phyloP scores from a whole-genome alignment of 2,888 invertebrate species.

The Drosophila phalerata region DNA sequence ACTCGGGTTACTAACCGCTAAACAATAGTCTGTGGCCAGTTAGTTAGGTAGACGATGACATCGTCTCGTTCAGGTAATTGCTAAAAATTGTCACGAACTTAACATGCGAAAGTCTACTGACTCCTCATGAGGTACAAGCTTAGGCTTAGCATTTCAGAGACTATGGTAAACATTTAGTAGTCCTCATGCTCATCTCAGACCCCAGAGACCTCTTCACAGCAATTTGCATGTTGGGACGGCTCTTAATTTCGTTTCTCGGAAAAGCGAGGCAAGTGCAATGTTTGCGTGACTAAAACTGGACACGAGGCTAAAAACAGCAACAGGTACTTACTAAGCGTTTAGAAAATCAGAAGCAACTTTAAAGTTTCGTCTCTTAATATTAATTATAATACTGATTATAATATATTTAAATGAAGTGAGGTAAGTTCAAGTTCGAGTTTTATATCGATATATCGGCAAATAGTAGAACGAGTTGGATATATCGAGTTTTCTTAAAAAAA shows the following conservation, averaged over 20 bases:
- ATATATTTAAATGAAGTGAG: too few relatives aligned
- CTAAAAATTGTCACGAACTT: conserved; percentile 76
- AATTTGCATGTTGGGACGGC: conserved; percentile 66
- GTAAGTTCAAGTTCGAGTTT: too few relatives aligned
- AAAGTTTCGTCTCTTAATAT: background rate
- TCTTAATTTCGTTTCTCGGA: conserved; percentile 40
- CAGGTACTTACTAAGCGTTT: conserved; percentile 27
- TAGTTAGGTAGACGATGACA: conserved; percentile 38
- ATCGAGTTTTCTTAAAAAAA: too few relatives aligned
- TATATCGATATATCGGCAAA: too few relatives aligned
- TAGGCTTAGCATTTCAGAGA: conserved; percentile 20
- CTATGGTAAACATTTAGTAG: conserved; percentile 34
- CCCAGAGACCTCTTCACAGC: conserved; percentile 28
- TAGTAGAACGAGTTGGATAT: too few relatives aligned
- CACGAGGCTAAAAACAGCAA: conserved; percentile 44
- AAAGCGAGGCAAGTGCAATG: conserved; percentile 49
- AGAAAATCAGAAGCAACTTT: conserved; percentile 28
- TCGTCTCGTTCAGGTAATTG: conserved; percentile 64
- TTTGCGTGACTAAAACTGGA: conserved; percentile 65
- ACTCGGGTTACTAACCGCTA: conserved; percentile 67
- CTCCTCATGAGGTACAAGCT: conserved; percentile 33
- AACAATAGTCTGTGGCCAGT: conserved; percentile 59
- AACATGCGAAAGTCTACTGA: conserved; percentile 72
- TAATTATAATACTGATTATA: conserved; percentile 1
- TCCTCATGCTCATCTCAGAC: conserved; percentile 4